Evolutionary conservation across 2,888 invertebrate genomes (phyloP), one percentile per base, ranked within the genome.

Genomic region (Malthinus seriepunctatus): DNA sequence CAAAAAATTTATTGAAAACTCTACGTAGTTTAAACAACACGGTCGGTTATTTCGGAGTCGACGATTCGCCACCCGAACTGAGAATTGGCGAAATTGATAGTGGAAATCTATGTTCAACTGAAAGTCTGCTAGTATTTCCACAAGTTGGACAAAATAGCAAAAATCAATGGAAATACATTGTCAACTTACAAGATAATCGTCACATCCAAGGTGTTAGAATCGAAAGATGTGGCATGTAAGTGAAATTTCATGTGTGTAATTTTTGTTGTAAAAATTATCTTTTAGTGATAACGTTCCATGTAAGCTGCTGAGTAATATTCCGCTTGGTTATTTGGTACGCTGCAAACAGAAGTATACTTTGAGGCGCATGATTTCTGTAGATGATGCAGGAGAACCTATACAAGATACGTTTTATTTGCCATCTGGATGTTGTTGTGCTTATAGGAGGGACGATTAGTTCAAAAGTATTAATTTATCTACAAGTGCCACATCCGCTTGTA

Each of bases 371-470:
- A 69, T 85, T 11, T 83, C 86, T 0, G 65, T 89, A 0, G 79
- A 77, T 45, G 71, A 76, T 0, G 72, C 76, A 7, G 82, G 82
- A 0, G 69, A 77, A 6, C 71, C 83, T 1, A 66, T 76, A 8
- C 78, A 81, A 11, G 84, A 83, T 55, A 72, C 78, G 8, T 86
- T 90, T 62, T 79, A 80, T 67, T 78, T 91, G 49, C 91, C 92
- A 1, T 88, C 89, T 12, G 91, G 91, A 68, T 92, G 92, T 72
- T 86, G 88, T 49, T 92, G 92, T 56, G 69, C 76, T 2, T 78
- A 76, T 53, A 74, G 64, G 52, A 66, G 67, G n/a, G 71, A 72
- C 64, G 23, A 23, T 23, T 23, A 5, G 5, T 3, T 23, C n/a
- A n/a, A n/a, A n/a, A n/a, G n/a, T n/a, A n/a, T n/a, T n/a, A n/a